These are phyloP conservation scores for Sphecodes monilicornis DNA, from an alignment of 2,888 invertebrate species.

Conservation along the genomic window DNA sequence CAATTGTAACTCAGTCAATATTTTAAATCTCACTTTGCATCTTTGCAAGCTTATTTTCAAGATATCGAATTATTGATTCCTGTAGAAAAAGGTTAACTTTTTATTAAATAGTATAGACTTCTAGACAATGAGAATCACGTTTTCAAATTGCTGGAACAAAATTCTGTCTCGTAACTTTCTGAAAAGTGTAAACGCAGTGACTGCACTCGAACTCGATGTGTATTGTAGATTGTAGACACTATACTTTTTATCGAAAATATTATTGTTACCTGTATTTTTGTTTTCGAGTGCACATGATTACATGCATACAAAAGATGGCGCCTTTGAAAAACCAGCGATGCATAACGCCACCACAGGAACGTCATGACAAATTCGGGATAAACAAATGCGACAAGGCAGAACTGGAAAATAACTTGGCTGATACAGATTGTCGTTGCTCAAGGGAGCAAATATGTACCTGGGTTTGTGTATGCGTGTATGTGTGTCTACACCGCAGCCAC, in stretches of 20 bases:
- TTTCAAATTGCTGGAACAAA: neutral
- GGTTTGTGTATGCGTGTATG: neutral
- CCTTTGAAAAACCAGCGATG: conserved; percentile 19
- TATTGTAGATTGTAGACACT: neutral
- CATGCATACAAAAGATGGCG: conserved; percentile 13
- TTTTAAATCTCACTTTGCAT: too few relatives aligned
- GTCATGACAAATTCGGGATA: conserved; percentile 66
- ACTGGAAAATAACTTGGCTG: conserved; percentile 74
- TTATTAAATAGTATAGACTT: too few relatives aligned
- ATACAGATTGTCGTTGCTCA: conserved; percentile 66
- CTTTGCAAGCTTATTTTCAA: too few relatives aligned
- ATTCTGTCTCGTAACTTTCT: neutral
- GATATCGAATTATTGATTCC: too few relatives aligned
- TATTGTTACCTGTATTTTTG: neutral
- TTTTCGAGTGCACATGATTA: conserved; percentile 21
- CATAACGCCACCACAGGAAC: conserved; percentile 41
- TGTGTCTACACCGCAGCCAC: conserved; percentile 33
- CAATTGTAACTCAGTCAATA: too few relatives aligned
- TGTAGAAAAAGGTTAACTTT: too few relatives aligned
- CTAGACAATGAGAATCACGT: too few relatives aligned
- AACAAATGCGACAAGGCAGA: conserved; percentile 70
- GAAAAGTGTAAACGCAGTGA: neutral
- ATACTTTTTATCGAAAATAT: neutral
- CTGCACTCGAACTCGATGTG: neutral
- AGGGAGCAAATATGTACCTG: conserved; percentile 31